Evolutionary conservation across 2,888 invertebrate genomes (phyloP), one percentile per base, ranked within the genome.

Genomic region (Xestobium rufovillosum): DNA sequence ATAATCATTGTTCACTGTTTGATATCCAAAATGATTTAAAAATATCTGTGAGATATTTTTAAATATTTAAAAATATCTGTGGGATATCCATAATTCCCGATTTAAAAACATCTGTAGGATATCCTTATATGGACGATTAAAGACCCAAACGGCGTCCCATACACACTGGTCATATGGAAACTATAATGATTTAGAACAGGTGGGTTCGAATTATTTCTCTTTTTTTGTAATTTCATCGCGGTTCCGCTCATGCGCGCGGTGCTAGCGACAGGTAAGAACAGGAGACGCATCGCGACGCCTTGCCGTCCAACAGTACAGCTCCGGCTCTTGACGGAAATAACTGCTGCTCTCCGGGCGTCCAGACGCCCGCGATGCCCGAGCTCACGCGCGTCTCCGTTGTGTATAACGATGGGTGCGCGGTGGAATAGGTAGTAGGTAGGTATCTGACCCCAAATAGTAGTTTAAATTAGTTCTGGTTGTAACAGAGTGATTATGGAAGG

Each of bases 241-340:
- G n/a, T n/a, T n/a, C n/a, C n/a, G n/a, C n/a, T n/a, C n/a, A n/a
- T n/a, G n/a, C n/a, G n/a, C n/a, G n/a, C n/a, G n/a, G n/a, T n/a
- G n/a, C n/a, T n/a, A n/a, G n/a, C n/a, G n/a, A n/a, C n/a, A n/a
- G n/a, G n/a, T n/a, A n/a, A n/a, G n/a, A n/a, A n/a, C n/a, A n/a
- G n/a, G n/a, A 42, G 39, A 43, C 39, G 42, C 41, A 44, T 38
- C 46, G 49, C 52, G 56, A 56, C 55, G 59, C 52, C 55, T 52
- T 51, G 45, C 44, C 46, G 52, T 52, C 56, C n/a, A 59, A 39
- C 23, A 19, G 61, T 63, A 57, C 53, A 60, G 59, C 57, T 54
- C 52, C 57, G 58, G 57, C 60, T 51, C 51, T 55, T 55, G 56
- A 56, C 59, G 56, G 57, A 60, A 60, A 60, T 59, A 60, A 56